These are phyloP conservation scores for Aeoliscus strigatus DNA, from an alignment of 2,797 vertebrate genomes.

Conservation along the genomic window DNA sequence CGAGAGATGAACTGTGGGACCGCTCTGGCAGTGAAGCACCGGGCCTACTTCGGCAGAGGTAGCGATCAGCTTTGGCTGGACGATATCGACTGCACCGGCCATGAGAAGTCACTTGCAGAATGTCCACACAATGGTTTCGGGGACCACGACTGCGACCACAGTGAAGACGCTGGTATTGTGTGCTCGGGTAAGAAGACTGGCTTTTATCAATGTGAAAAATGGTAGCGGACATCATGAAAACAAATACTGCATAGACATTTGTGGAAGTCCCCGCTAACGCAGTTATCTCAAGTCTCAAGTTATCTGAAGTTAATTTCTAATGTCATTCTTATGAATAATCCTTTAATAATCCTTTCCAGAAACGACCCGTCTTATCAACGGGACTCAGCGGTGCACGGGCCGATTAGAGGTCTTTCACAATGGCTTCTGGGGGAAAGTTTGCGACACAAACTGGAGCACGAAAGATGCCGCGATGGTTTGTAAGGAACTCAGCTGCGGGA, in stretches of 20 bases:
- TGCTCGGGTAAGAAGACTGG: slow-evolving; percentile 66
- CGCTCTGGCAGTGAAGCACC: slow-evolving; percentile 40
- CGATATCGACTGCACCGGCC: slow-evolving; percentile 55
- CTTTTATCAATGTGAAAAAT: too few species aligned
- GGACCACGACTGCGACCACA: slow-evolving; percentile 57
- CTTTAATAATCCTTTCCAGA: slow-evolving; percentile 54
- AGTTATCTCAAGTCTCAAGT: too few species aligned
- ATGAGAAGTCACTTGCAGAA: slow-evolving; percentile 47
- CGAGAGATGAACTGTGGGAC: slow-evolving; percentile 62
- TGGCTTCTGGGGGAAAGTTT: slow-evolving; percentile 51
- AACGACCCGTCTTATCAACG: slow-evolving; percentile 45
- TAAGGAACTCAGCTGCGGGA: slow-evolving; percentile 49
- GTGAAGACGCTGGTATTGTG: slow-evolving; percentile 61
- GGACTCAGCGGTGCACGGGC: slow-evolving; percentile 57
- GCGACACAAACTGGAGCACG: slow-evolving; percentile 35
- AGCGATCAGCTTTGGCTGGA: slow-evolving; percentile 51
- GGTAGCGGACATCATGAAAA: too few species aligned
- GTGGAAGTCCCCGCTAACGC: too few species aligned
- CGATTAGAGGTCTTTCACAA: slow-evolving; percentile 46
- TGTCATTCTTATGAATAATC: too few species aligned
- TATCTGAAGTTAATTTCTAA: too few species aligned
- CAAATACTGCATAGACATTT: too few species aligned
- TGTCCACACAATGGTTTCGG: slow-evolving; percentile 57
- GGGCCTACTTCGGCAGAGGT: slow-evolving; percentile 52
- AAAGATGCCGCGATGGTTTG: slow-evolving; percentile 38